Conservation (phyloP, 2,888 invertebrate species). For the Crioceris asparagi region DNA sequence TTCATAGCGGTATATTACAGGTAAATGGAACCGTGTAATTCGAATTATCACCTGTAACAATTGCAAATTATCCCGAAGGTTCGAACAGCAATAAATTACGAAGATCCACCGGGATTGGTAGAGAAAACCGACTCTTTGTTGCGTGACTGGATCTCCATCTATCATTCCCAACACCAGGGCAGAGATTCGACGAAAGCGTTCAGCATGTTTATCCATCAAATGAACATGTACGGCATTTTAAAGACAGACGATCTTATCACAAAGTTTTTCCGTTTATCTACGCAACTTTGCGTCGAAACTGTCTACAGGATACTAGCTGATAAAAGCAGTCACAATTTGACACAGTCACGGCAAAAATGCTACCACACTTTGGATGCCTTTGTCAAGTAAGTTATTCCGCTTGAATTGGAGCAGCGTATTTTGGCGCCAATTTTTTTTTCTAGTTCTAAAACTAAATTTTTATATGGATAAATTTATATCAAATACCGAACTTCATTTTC, state of each 20-base stretch:
- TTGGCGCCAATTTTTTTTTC: no score
- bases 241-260: conserved; percentile 97
- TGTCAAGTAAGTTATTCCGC: conserved; percentile 46
- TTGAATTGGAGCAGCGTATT: no score
- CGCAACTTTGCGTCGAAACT: conserved; percentile 91
- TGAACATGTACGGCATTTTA: conserved; percentile 92
- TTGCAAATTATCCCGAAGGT: conserved; percentile 44
- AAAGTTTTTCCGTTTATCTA: conserved; percentile 91
- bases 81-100: conserved; percentile 76
- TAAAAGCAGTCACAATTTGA: conserved; percentile 47
- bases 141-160: conserved; percentile 91
- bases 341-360: conserved; percentile 73
- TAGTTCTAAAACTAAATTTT: no score
- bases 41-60: no score
- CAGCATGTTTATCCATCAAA: conserved; percentile 86
- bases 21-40: conserved; percentile 35
- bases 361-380: conserved; percentile 94
- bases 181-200: conserved; percentile 86
- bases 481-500: no score
- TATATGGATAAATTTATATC: no score
- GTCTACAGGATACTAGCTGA: conserved; percentile 79
- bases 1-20: conserved; percentile 86
- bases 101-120: conserved; percentile 87
- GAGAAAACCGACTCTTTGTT: conserved; percentile 92
- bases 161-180: conserved; percentile 60